Evolutionary conservation across 2,888 invertebrate genomes (phyloP), one percentile per base, ranked within the genome.

Genomic region (Dermolepida albohirtum): DNA sequence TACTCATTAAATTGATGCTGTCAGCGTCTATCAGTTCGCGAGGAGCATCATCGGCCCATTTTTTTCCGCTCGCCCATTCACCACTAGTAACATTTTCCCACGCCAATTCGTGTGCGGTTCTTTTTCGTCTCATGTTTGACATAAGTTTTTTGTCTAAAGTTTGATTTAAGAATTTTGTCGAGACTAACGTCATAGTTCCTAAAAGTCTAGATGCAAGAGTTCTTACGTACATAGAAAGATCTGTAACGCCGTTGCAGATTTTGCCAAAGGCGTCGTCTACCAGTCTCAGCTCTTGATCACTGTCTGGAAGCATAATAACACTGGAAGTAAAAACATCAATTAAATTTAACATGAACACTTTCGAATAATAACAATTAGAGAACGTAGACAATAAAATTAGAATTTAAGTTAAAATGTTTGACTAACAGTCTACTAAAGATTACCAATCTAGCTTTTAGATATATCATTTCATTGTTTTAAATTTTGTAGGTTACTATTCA

Each of bases 131-230:
- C 91, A 97, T 92, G 79, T 96, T 94, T 59, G 95, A 95, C 96
- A 97, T 97, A 22, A 97, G 88, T 80, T 98, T 98, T 83, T 99
- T 99, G 80, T 99, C 98, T 40, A 99, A 84, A 0, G 98, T 98
- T 85, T 99, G 98, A 79, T 96, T 91, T 64, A 99, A 86, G 83
- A 97, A 97, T 69, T 92, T 89, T 52, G 92, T 89, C 65, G 96
- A 94, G 4, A 99, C 98, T 62, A 88, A 88, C 54, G 90, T 90
- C 87, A 98, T 94, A 11, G 90, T 88, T 0, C 98, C 98, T 66
- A 97, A 87, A 64, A 96, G 85, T 41, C 92, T 89, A 73, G 95
- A 95, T 0, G 97, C 95, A 57, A 92, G 88, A 1, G 92, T 92
- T 49, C 97, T 88, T 69, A 96, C 96, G 75, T 92, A 89, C 85